Conservation (phyloP, 1,140 invertebrate species). For the Nebria ingens region DNA sequence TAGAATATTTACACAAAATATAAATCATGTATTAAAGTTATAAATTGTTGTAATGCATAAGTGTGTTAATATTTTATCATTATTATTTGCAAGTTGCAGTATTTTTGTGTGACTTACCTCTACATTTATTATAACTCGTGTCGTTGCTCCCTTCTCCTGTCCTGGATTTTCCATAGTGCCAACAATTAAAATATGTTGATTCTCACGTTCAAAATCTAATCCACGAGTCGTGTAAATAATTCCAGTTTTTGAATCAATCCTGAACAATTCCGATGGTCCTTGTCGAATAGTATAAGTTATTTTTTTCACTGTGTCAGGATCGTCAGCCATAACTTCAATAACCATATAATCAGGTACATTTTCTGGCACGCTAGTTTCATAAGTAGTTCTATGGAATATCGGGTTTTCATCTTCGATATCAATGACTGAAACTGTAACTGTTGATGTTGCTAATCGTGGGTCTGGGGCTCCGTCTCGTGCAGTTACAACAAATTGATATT, state of each 20-base stretch:
- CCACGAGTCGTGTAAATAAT: constrained; percentile 61
- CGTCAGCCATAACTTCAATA: constrained; percentile 60
- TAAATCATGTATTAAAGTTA: constrained; percentile 7
- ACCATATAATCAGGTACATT: constrained; percentile 67
- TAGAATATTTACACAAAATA: constrained; percentile 35
- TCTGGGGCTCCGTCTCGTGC: constrained; percentile 80
- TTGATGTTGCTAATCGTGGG: constrained; percentile 73
- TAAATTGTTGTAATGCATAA: no score
- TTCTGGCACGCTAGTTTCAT: constrained; percentile 72
- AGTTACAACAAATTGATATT: constrained; percentile 75
- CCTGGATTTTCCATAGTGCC: constrained; percentile 72
- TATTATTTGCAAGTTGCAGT: no score
- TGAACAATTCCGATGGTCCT: constrained; percentile 70
- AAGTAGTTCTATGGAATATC: constrained; percentile 58
- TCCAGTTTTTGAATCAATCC: constrained; percentile 68
- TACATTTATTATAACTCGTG: constrained; percentile 64
- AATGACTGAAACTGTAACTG: constrained; percentile 65
- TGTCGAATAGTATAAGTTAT: constrained; percentile 77
- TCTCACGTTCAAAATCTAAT: constrained; percentile 68
- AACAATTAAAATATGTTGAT: constrained; percentile 60
- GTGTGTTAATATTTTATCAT: no score
- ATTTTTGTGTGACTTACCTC: constrained; percentile 47
- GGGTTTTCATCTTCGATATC: constrained; percentile 81
- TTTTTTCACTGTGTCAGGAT: constrained; percentile 67
- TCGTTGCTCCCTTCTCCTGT: constrained; percentile 57